Evolutionary conservation across 2,888 invertebrate species (phyloP).

Genomic region (Noctua comes): DNA sequence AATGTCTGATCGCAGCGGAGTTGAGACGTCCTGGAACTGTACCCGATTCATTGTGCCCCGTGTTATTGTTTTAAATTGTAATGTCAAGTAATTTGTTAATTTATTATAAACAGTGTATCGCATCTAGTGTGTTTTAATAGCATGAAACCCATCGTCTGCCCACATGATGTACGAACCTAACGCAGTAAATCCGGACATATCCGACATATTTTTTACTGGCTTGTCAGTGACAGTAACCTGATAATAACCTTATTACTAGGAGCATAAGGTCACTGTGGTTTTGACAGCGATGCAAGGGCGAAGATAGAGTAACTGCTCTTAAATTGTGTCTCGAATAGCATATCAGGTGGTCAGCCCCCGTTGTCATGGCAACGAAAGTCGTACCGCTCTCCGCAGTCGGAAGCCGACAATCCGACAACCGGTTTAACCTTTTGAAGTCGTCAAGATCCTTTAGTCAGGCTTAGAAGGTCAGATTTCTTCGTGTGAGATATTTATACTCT

Average conservation of each 20-base stretch:
- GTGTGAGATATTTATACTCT: slow-evolving; percentile 12
- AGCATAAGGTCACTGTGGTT: not conserved
- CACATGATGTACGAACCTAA: too few relatives aligned
- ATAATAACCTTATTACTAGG: not conserved
- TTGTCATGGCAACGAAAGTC: slow-evolving; percentile 23
- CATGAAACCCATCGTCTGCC: too few relatives aligned
- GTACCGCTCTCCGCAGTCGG: not conserved
- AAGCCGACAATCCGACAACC: slow-evolving; percentile 32
- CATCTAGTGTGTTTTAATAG: too few relatives aligned
- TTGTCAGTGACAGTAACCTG: not conserved
- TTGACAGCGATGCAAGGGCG: not conserved
- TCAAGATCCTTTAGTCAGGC: slow-evolving; percentile 19
- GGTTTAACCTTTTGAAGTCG: slow-evolving; percentile 27
- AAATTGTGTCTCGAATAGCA: not conserved
- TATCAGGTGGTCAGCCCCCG: slow-evolving; percentile 9
- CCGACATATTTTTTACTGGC: too few relatives aligned
- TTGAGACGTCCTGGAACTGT: too few relatives aligned
- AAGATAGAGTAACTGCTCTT: not conserved
- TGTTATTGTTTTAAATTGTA: too few relatives aligned
- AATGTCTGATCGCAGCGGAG: too few relatives aligned
- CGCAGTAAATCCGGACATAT: too few relatives aligned
- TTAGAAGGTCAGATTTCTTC: slow-evolving; percentile 6
- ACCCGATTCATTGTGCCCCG: too few relatives aligned
- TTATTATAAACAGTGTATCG: too few relatives aligned
- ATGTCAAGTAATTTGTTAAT: too few relatives aligned